A percentile compares a stretch with the other conserved stretches of the same genome.
These are phyloP conservation scores for Sipha maydis DNA, from an alignment of 2,888 invertebrate genomes.

Conservation along the genomic window DNA sequence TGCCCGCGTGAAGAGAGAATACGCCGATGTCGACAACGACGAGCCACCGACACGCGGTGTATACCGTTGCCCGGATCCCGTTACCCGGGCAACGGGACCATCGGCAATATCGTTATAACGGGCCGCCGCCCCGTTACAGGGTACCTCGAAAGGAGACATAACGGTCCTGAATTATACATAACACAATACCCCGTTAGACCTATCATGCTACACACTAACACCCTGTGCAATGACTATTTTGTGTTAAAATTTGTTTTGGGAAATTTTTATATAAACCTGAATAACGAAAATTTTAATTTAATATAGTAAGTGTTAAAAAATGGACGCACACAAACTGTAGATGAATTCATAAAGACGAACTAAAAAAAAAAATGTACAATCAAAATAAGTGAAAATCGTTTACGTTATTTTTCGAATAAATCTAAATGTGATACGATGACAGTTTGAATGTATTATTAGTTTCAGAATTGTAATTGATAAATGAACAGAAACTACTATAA, in stretches of 20 bases:
- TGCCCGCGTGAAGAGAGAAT: constrained; percentile 41
- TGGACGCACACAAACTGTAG: neutral
- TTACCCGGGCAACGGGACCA: constrained; percentile 61
- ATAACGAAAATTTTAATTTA: neutral
- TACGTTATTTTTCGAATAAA: neutral
- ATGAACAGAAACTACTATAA: neutral
- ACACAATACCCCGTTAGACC: neutral
- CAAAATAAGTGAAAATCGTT: neutral
- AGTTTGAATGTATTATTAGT: neutral
- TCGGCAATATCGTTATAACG: constrained; percentile 36
- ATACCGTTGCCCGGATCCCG: constrained; percentile 62
- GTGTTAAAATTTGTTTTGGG: neutral
- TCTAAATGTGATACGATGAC: neutral
- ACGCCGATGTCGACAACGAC: constrained; percentile 8
- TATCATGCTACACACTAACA: neutral
- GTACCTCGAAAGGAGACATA: constrained; percentile 17
- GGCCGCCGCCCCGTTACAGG: constrained; percentile 58
- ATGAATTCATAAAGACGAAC: neutral
- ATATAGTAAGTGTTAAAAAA: too few species aligned
- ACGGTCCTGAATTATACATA: constrained; percentile 1
- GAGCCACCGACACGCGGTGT: constrained; percentile 39
- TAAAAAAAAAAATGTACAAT: neutral
- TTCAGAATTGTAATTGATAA: constrained; percentile 1
- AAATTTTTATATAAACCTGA: neutral
- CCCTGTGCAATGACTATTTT: neutral